Conservation (phyloP, 2,888 invertebrate species). For the Aleiodes alternator region DNA sequence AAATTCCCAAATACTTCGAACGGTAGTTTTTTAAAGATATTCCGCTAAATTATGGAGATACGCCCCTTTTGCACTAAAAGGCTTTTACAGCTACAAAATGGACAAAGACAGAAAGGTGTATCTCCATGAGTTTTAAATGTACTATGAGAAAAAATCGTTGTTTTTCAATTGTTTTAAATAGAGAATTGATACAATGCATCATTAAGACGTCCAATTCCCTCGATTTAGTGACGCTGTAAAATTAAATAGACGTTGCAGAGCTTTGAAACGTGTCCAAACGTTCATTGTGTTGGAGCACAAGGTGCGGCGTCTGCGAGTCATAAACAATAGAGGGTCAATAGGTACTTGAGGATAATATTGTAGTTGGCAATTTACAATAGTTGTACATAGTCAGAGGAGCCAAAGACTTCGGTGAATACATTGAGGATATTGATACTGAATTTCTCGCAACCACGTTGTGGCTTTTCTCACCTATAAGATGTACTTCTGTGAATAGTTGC, state of each 20-base stretch:
- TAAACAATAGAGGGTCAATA: constrained; percentile 56
- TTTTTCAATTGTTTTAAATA: too few relatives aligned
- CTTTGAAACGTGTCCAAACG: constrained; percentile 47
- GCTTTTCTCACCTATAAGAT: not conserved
- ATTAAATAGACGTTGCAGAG: not conserved
- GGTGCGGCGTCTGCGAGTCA: constrained; percentile 49
- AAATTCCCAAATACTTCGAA: too few relatives aligned
- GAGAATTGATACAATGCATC: not conserved
- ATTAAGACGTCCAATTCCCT: not conserved
- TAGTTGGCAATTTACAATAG: constrained; percentile 54
- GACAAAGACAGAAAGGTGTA: too few relatives aligned
- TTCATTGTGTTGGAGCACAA: constrained; percentile 50
- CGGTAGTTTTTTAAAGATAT: too few relatives aligned
- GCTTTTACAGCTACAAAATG: too few relatives aligned
- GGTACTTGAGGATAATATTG: constrained; percentile 50
- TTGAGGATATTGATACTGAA: not conserved
- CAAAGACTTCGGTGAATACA: constrained; percentile 2
- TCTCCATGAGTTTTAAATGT: too few relatives aligned
- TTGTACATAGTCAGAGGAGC: constrained; percentile 18
- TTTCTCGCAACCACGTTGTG: too few relatives aligned
- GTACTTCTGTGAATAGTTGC: not conserved
- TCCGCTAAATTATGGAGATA: too few relatives aligned
- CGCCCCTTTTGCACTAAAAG: too few relatives aligned
- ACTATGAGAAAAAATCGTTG: not conserved
- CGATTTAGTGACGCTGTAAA: too few relatives aligned